Conservation (phyloP, 1,140 invertebrate genomes). For the Drosophila pruinosa region DNA sequence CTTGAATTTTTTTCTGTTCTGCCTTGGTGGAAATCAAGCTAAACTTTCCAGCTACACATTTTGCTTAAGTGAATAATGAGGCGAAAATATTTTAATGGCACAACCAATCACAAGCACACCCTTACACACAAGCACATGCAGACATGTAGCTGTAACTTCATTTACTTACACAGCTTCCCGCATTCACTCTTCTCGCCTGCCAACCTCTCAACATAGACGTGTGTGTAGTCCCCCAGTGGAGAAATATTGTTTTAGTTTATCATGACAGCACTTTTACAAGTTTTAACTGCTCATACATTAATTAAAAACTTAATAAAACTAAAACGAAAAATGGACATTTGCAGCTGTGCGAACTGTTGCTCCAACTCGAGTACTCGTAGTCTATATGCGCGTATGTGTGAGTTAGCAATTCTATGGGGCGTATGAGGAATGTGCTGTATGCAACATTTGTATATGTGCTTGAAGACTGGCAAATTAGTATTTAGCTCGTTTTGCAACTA, state of each 20-base stretch:
- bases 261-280: constrained; percentile 80
- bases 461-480: constrained; percentile 11
- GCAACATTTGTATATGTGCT: constrained; percentile 15
- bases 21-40: too few relatives aligned
- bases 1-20: neutral
- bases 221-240: constrained; percentile 56
- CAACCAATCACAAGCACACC: constrained; percentile 45
- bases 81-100: constrained; percentile 77
- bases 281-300: constrained; percentile 81
- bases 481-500: constrained; percentile 8
- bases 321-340: constrained; percentile 42
- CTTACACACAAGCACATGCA: constrained; percentile 10
- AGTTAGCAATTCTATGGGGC: neutral
- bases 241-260: constrained; percentile 82
- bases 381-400: neutral
- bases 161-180: constrained; percentile 67
- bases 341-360: constrained; percentile 37
- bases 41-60: constrained; percentile 27
- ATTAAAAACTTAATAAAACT: constrained; percentile 81
- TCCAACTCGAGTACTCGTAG: constrained; percentile 4
- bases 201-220: neutral
- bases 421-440: constrained; percentile 25
- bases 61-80: constrained; percentile 71
- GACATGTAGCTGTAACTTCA: constrained; percentile 55
- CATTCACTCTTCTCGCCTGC: constrained; percentile 6